These are phyloP conservation scores for Zhuqinia jingwanae DNA, from an alignment of 2,888 invertebrate genomes.

Conservation along the genomic window DNA sequence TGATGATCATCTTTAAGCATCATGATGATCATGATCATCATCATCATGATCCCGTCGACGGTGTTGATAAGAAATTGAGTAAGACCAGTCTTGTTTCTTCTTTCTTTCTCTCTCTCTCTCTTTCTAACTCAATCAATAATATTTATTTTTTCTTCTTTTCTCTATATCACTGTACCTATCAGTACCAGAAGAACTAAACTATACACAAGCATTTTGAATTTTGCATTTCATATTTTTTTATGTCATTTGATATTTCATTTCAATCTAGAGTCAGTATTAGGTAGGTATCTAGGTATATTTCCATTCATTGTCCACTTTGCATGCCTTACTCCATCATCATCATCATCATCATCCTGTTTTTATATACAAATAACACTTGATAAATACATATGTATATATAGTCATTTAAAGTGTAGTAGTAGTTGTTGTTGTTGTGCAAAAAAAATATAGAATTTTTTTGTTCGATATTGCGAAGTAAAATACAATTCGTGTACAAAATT, in stretches of 20 bases:
- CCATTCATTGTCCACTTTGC: conserved; percentile 19
- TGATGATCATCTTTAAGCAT: not conserved
- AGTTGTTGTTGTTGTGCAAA: not conserved
- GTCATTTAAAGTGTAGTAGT: too few species aligned
- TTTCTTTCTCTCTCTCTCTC: not conserved
- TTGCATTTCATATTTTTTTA: conserved; percentile 47
- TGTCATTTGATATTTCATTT: conserved; percentile 43
- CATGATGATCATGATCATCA: conserved; percentile 18
- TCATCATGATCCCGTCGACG: conserved; percentile 40
- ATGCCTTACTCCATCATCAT: too few species aligned
- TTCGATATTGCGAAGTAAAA: not conserved
- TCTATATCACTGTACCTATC: not conserved
- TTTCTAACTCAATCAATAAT: too few species aligned
- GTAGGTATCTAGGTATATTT: conserved; percentile 1
- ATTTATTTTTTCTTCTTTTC: not conserved
- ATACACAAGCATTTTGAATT: conserved; percentile 16
- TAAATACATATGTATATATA: too few species aligned
- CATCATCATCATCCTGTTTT: conserved; percentile 29
- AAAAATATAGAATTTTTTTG: not conserved
- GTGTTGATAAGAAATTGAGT: conserved; percentile 51
- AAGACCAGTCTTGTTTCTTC: conserved; percentile 51
- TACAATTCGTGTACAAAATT: not conserved
- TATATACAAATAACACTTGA: too few species aligned
- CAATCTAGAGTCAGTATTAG: not conserved
- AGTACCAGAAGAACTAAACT: not conserved